These are phyloP conservation scores for Shargacucullia verbasci DNA, from an alignment of 2,888 invertebrate genomes.

Conservation along the genomic window DNA sequence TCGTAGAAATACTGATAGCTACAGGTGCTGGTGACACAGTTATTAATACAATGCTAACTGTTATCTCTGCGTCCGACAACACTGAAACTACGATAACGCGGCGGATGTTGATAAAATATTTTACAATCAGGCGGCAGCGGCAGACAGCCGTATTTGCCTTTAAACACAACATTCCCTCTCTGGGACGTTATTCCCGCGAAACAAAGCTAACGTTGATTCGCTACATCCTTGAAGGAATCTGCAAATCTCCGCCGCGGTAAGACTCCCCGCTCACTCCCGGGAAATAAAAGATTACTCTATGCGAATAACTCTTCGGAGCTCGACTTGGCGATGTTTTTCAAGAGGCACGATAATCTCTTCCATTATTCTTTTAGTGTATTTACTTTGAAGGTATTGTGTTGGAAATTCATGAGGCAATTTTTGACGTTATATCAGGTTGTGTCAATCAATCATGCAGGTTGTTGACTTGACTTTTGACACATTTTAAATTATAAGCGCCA, in stretches of 20 bases:
- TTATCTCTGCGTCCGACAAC: constrained; percentile 56
- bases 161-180: constrained; percentile 62
- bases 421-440: constrained; percentile 31
- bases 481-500: too few relatives aligned
- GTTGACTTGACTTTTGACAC: too few relatives aligned
- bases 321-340: constrained; percentile 74
- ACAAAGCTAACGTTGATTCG: constrained; percentile 65
- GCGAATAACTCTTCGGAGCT: constrained; percentile 74
- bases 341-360: constrained; percentile 75
- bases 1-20: constrained; percentile 44
- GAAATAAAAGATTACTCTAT: constrained; percentile 80
- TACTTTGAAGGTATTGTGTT: constrained; percentile 67
- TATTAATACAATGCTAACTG: constrained; percentile 43
- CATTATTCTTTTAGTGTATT: constrained; percentile 75
- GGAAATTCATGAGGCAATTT: constrained; percentile 24
- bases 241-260: constrained; percentile 67
- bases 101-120: constrained; percentile 62
- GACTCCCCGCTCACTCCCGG: constrained; percentile 67
- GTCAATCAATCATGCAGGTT: constrained; percentile 17
- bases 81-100: constrained; percentile 53
- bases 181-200: constrained; percentile 49
- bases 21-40: constrained; percentile 50
- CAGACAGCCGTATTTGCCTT: constrained; percentile 67
- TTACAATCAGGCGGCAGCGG: constrained; percentile 56
- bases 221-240: constrained; percentile 70